These are phyloP conservation scores for Sclerodermus sp. DNA, from an alignment of 2,888 invertebrate genomes.

Conservation along the genomic window DNA sequence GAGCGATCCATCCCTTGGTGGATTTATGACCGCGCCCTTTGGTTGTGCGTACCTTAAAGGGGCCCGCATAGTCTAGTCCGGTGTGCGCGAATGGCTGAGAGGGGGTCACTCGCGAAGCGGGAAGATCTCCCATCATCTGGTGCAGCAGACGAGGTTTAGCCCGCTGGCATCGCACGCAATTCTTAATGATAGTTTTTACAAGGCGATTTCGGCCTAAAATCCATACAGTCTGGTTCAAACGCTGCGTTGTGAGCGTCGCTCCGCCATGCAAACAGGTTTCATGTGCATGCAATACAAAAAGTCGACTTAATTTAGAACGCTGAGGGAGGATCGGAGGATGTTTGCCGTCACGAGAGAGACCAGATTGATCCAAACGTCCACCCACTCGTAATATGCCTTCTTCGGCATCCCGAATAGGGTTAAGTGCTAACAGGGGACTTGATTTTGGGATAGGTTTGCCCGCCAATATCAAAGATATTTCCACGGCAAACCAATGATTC, in stretches of 20 bases:
- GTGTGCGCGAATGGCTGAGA: conserved; percentile 1
- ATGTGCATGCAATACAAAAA: neutral
- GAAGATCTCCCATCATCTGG: conserved; percentile 10
- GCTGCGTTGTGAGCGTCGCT: neutral
- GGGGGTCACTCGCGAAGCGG: neutral
- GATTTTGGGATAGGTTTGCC: neutral
- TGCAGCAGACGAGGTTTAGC: no score
- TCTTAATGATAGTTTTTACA: neutral
- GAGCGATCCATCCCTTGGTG: conserved; percentile 12
- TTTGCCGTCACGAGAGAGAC: neutral
- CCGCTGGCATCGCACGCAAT: neutral
- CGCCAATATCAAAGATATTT: neutral
- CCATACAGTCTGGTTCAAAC: neutral
- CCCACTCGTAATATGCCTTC: neutral
- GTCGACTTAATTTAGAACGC: neutral
- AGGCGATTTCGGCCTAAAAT: neutral
- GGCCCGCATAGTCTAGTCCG: conserved; percentile 14
- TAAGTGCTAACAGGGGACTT: neutral
- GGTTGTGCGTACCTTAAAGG: neutral
- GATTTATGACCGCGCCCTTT: conserved; percentile 12
- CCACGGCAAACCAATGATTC: no score
- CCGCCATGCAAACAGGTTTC: neutral
- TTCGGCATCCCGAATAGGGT: neutral
- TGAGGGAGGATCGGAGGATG: neutral
- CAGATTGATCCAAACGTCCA: neutral